Percentiles rank a stretch among this genome's conserved stretches.
These are phyloP conservation scores for Drosophila prosaltans DNA, from an alignment of 1,140 invertebrate genomes.

Conservation along the genomic window DNA sequence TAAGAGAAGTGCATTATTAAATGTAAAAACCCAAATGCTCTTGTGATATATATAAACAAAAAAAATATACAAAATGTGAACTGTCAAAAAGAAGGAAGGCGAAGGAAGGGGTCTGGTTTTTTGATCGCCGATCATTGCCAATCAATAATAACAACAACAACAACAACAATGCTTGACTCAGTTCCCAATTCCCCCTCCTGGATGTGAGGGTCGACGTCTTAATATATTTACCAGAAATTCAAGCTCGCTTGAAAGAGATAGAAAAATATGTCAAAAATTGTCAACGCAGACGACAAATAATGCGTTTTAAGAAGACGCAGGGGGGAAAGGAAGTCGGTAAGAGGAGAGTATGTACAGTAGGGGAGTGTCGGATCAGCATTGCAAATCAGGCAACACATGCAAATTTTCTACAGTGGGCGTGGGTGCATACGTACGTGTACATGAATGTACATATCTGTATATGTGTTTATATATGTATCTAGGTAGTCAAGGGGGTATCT, in stretches of 20 bases:
- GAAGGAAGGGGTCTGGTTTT: too few species aligned
- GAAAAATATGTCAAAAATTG: slow-evolving; percentile 29
- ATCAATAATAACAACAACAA: neutral
- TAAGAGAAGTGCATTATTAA: neutral
- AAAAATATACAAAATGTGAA: neutral
- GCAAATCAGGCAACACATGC: slow-evolving; percentile 38
- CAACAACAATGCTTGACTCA: neutral
- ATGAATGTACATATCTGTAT: neutral
- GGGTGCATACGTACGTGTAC: neutral
- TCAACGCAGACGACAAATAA: slow-evolving; percentile 25
- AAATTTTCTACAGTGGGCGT: slow-evolving; percentile 41
- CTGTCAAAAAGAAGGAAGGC: neutral
- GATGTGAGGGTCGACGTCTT: neutral
- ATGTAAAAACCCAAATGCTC: neutral
- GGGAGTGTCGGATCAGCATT: slow-evolving; percentile 9
- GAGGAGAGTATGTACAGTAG: neutral
- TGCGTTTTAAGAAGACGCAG: neutral
- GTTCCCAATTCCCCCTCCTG: neutral
- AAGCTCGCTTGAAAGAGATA: slow-evolving; percentile 2
- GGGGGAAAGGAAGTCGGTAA: neutral
- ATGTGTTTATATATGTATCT: neutral
- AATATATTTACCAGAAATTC: neutral
- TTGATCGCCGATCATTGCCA: neutral
- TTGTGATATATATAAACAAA: too few species aligned
- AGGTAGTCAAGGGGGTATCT: slow-evolving; percentile 8